A percentile compares a stretch with the other conserved stretches of the same genome.
These are phyloP conservation scores for Heterohyrax brucei DNA, from an alignment of 2,797 vertebrate genomes.

Conservation along the genomic window DNA sequence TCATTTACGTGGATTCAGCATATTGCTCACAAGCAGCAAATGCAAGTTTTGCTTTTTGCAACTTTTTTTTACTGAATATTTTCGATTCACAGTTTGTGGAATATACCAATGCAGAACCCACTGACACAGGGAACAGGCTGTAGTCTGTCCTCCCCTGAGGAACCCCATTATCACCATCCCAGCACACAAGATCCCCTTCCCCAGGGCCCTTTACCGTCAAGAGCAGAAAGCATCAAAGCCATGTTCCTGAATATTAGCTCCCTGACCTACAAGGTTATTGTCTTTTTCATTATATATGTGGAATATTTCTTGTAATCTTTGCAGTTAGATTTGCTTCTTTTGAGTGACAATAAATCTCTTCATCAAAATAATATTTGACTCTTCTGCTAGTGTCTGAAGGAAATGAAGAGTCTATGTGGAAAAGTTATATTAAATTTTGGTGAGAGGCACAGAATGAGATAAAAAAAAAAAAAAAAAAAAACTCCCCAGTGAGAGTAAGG, in stretches of 20 bases:
- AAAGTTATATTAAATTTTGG: slow-evolving; percentile 33
- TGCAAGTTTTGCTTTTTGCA: no score
- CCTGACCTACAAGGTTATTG: not conserved
- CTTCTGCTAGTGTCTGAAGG: not conserved
- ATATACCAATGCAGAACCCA: no score
- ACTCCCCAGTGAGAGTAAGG: not conserved
- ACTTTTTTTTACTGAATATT: no score
- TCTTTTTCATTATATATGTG: not conserved
- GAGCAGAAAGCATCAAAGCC: not conserved
- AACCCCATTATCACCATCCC: not conserved
- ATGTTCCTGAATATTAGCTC: not conserved
- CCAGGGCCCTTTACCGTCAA: no score
- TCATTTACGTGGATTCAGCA: no score
- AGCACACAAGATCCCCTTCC: no score
- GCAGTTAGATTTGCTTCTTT: slow-evolving; percentile 57
- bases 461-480: not conserved
- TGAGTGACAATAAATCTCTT: slow-evolving; percentile 21
- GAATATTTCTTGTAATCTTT: slow-evolving; percentile 34
- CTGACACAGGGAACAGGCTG: no score
- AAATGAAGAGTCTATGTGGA: not conserved
- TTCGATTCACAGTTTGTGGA: no score
- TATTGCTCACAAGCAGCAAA: no score
- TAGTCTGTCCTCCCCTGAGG: not conserved
- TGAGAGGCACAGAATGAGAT: not conserved
- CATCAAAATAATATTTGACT: slow-evolving; percentile 41